A percentile compares a stretch with the other conserved stretches of the same genome.
These are phyloP conservation scores for Danio aesculapii DNA, from an alignment of 2,797 vertebrate species.

Conservation along the genomic window DNA sequence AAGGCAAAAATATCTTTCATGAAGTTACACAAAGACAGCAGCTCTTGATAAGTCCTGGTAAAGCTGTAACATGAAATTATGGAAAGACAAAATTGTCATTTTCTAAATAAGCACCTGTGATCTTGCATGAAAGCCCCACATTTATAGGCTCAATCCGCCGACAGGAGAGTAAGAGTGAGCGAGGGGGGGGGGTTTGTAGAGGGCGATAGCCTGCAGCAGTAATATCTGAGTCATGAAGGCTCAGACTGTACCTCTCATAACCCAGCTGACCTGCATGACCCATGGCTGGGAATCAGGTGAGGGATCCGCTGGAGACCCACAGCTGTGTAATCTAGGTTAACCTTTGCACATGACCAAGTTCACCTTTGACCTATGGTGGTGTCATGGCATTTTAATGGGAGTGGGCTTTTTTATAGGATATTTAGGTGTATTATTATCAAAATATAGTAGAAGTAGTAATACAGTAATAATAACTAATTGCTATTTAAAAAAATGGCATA, in stretches of 20 bases:
- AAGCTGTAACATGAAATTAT: slow-evolving; percentile 87
- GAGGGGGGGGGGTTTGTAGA: slow-evolving; percentile 71
- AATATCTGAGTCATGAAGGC: slow-evolving; percentile 72
- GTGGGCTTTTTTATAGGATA: neutral
- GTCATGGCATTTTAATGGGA: slow-evolving; percentile 39
- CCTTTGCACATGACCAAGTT: slow-evolving; percentile 52
- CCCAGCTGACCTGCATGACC: slow-evolving; percentile 58
- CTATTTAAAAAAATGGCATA: too few relatives aligned
- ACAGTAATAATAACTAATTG: too few relatives aligned
- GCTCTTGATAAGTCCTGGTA: slow-evolving; percentile 84
- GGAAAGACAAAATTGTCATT: slow-evolving; percentile 85
- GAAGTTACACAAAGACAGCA: slow-evolving; percentile 83
- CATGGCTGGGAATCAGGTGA: slow-evolving; percentile 57
- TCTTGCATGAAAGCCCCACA: slow-evolving; percentile 81
- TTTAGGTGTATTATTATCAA: neutral
- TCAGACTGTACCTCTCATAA: slow-evolving; percentile 71
- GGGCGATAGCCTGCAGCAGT: slow-evolving; percentile 69
- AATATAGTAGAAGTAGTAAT: neutral
- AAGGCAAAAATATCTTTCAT: slow-evolving; percentile 83
- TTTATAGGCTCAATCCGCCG: slow-evolving; percentile 75
- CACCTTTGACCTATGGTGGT: slow-evolving; percentile 50
- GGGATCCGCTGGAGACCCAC: slow-evolving; percentile 67
- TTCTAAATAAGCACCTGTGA: slow-evolving; percentile 88
- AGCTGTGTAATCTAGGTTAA: slow-evolving; percentile 52
- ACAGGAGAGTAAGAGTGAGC: slow-evolving; percentile 57